Percentiles rank a stretch among this genome's conserved stretches.
Evolutionary conservation across 2,113 vertebrate species (phyloP).

Genomic region (Trematomus loennbergii): DNA sequence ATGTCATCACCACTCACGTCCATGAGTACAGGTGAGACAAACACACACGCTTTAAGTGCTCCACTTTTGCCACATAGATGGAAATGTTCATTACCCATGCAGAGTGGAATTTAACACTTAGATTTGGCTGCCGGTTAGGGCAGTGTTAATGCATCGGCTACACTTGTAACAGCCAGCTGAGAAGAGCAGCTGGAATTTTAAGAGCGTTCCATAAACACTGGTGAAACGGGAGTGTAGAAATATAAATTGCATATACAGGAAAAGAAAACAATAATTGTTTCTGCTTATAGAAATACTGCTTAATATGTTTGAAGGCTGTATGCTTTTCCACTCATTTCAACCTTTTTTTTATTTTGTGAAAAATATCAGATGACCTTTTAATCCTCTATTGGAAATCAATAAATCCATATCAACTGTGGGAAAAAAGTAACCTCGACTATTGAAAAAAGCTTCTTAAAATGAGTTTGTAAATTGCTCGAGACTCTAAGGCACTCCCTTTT

Average conservation of each 20-base stretch:
- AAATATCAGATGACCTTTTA: neutral
- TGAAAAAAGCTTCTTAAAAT: too few relatives aligned
- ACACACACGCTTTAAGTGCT: neutral
- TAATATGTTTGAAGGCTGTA: neutral
- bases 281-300: neutral
- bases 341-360: neutral
- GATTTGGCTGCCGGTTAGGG: conserved; percentile 17
- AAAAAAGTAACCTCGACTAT: neutral
- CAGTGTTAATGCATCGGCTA: neutral
- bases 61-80: neutral
- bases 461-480: too few relatives aligned
- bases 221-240: conserved; percentile 27
- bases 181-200: conserved; percentile 26
- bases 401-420: too few relatives aligned
- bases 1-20: conserved; percentile 87
- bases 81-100: conserved; percentile 32
- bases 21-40: conserved; percentile 67
- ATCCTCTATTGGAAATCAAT: neutral
- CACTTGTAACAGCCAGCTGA: conserved; percentile 6
- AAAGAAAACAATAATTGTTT: conserved; percentile 24
- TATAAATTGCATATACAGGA: conserved; percentile 13
- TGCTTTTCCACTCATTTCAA: neutral
- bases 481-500: too few relatives aligned
- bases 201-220: neutral
- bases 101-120: conserved; percentile 58